Evolutionary conservation across 2,797 vertebrate genomes (phyloP).

Genomic region (Spizella passerina): DNA sequence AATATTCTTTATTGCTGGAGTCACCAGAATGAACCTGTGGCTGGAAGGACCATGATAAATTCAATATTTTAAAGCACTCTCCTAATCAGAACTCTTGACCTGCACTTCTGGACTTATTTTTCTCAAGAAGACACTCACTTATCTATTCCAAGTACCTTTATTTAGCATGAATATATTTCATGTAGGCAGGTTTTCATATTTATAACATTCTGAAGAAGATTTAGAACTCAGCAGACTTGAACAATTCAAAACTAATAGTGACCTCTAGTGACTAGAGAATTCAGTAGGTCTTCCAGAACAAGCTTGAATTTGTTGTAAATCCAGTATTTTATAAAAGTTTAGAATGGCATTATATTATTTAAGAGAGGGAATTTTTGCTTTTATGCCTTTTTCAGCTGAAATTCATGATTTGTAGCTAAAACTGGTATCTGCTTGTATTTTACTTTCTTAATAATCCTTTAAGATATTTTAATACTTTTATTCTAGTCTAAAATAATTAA

Average conservation of each 20-base stretch:
- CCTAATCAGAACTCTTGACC: not conserved
- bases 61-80: not conserved
- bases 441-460: not conserved
- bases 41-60: not conserved
- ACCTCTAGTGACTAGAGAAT: slow-evolving; percentile 73
- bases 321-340: not conserved
- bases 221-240: not conserved
- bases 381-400: not conserved
- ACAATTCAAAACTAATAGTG: slow-evolving; percentile 71
- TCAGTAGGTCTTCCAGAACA: not conserved
- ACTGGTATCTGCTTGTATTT: not conserved
- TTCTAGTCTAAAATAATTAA: not conserved
- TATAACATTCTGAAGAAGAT: not conserved
- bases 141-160: not conserved
- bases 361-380: not conserved
- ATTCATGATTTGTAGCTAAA: not conserved
- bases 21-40: not conserved
- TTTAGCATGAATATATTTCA: not conserved
- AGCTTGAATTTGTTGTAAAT: not conserved
- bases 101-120: not conserved
- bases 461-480: not conserved
- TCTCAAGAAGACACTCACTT: not conserved
- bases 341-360: not conserved
- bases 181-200: not conserved
- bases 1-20: not conserved